Percentiles rank a stretch among this genome's conserved stretches.
Evolutionary conservation across 92 coral and sea anemone genomes (phyloP).

Genomic region (Isaurus tuberculatus): DNA sequence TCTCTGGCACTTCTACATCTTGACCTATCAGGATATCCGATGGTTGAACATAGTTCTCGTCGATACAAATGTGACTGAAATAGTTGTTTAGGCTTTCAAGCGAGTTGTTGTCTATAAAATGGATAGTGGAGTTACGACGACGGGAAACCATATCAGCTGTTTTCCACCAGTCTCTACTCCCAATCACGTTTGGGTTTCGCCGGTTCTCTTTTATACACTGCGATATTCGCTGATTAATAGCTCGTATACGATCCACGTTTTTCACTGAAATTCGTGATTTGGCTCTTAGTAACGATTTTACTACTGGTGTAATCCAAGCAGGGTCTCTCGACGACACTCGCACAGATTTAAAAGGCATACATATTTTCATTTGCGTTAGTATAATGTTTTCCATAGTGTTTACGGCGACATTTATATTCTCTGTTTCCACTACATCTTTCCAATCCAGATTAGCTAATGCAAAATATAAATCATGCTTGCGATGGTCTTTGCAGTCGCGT

Average conservation of each 20-base stretch:
- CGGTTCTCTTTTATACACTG: background rate
- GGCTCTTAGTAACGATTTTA: background rate
- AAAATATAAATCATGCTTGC: background rate
- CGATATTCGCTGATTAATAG: no score
- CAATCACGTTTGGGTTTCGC: background rate
- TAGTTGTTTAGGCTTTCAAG: background rate
- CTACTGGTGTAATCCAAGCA: background rate
- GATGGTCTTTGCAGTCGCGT: conserved; percentile 60
- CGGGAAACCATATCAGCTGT: background rate
- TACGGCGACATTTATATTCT: background rate
- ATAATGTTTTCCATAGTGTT: background rate
- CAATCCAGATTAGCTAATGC: background rate
- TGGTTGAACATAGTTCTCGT: background rate
- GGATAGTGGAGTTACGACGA: background rate
- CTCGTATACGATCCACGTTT: background rate
- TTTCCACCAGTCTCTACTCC: background rate
- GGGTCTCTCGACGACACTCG: background rate
- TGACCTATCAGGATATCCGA: conserved; percentile 11
- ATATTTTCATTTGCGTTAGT: background rate
- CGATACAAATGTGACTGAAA: background rate
- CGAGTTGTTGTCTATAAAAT: background rate
- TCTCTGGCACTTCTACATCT: no score
- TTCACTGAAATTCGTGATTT: background rate
- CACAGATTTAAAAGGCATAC: background rate
- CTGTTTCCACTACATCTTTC: background rate